Percentiles rank a stretch among this genome's conserved stretches.
Conservation (phyloP, 1,140 invertebrate species). For the Eumeta japonica region DNA sequence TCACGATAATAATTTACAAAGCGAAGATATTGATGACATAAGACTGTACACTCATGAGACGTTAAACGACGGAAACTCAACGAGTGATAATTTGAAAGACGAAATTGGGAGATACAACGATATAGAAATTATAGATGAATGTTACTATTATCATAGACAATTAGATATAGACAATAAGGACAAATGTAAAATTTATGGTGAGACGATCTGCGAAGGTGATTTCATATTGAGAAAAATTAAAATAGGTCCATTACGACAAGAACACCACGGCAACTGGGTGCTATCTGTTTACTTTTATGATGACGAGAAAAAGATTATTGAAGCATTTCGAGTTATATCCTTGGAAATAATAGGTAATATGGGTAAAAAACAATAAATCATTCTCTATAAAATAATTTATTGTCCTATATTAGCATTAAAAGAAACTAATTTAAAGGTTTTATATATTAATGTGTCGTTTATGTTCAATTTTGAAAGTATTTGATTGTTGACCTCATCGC, state of each 20-base stretch:
- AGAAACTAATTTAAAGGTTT: background rate
- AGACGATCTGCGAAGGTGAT: no score
- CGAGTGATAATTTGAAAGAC: no score
- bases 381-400: background rate
- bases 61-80: no score
- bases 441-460: background rate
- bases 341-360: slow-evolving; percentile 30
- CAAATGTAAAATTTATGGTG: no score
- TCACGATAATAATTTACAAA: no score
- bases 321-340: slow-evolving; percentile 34
- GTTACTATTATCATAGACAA: background rate
- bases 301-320: slow-evolving; percentile 20
- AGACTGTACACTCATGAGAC: no score
- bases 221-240: background rate
- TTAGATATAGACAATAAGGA: background rate
- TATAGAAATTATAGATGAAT: background rate
- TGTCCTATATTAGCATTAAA: background rate
- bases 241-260: slow-evolving; percentile 27
- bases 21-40: no score
- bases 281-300: slow-evolving; percentile 24
- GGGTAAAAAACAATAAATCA: background rate
- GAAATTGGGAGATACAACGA: background rate
- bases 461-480: background rate
- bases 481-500: no score
- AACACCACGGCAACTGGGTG: slow-evolving; percentile 43